These are phyloP conservation scores for Brachypodius melanocephalos DNA, from an alignment of 2,113 vertebrate genomes.

Conservation along the genomic window DNA sequence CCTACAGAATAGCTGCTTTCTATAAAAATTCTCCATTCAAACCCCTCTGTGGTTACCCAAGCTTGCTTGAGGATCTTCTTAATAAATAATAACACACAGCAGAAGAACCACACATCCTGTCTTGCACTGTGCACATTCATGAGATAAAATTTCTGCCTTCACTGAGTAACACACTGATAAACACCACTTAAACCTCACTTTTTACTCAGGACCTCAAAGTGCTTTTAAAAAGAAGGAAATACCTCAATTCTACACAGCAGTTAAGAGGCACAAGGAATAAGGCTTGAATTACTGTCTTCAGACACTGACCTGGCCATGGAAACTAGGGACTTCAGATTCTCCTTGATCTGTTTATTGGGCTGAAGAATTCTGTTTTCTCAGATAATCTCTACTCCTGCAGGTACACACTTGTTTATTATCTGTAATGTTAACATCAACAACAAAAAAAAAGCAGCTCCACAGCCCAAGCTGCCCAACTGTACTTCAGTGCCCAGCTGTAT, in stretches of 20 bases:
- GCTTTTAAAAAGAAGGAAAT: slow-evolving; percentile 7
- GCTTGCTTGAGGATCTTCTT: background rate
- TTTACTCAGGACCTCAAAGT: background rate
- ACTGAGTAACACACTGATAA: background rate
- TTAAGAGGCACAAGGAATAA: slow-evolving; percentile 51
- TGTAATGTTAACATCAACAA: background rate
- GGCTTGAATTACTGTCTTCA: background rate
- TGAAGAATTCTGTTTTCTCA: background rate
- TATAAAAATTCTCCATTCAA: background rate
- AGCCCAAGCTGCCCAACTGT: background rate
- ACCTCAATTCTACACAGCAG: background rate
- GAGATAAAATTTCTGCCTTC: background rate
- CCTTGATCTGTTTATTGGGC: background rate
- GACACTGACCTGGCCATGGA: background rate
- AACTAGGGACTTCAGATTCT: background rate
- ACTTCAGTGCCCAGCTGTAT: background rate
- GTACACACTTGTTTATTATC: background rate
- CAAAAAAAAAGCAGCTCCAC: background rate
- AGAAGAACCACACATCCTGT: background rate
- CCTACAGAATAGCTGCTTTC: background rate
- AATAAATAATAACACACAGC: background rate
- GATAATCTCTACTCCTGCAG: background rate
- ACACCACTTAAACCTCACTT: background rate
- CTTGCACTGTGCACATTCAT: background rate
- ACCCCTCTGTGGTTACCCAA: background rate